Evolutionary conservation across 1,140 invertebrate genomes (phyloP), one percentile per base, ranked within the genome.

Genomic region (Bombus vancouverensis): DNA sequence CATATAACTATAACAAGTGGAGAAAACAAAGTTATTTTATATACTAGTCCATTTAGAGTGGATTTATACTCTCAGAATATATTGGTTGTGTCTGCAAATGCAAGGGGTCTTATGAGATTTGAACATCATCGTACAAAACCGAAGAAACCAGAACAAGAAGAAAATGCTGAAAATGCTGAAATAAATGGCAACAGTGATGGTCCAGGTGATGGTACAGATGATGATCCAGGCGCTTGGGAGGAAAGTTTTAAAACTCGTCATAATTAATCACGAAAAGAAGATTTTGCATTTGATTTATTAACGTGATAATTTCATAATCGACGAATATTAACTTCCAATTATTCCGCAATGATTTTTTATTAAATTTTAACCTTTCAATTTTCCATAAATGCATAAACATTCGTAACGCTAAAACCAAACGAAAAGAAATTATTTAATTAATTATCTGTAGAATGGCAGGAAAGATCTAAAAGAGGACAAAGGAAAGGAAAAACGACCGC

Each of bases 231-330:
- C 28, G 96, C 98, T 59, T 99, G 99, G 99, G 98, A 99, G 93
- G 99, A 99, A 95, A 98, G 97, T 90, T 99, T 99, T 94, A 99
- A 99, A 93, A 97, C 97, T 0, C 98, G 99, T 95, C 97, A 98
- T 88, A 37, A 37, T 37, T 37, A 37, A 22, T 53, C 47, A 8
- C 1, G 47, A 22, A 53, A 53, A 22, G 47, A 2, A 53, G 47
- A 53, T 8, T 22, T 22, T 22, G 1, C 0, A 53, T 53, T 53
- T 53, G 47, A 53, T 22, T 53, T 6, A 22, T 53, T 53, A 53
- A 22, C 47, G 5, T 6, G 47, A 53, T 53, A 18, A 53, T 22
- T 53, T 53, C 18, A 22, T 53, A 53, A 2, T 22, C 47, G 18
- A 53, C 18, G 47, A 53, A 53, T 53, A 22, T 53, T 22, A 53